These are phyloP conservation scores for Pteropus alecto DNA, from an alignment of 2,113 vertebrate species.

Conservation along the genomic window DNA sequence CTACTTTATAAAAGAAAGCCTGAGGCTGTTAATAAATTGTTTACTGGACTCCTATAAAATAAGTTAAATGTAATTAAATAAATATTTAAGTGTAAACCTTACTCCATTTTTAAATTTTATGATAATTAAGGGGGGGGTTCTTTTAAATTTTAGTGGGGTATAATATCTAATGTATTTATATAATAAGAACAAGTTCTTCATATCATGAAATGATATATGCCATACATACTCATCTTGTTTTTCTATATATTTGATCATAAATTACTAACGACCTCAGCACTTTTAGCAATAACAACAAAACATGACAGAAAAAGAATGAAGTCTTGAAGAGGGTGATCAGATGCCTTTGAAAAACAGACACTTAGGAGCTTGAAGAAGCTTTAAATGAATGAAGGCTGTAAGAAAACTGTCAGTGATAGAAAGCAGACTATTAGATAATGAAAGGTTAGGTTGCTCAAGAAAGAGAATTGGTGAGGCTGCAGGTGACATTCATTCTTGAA, in stretches of 20 bases:
- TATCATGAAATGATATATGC: neutral
- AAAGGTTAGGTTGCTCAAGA: neutral
- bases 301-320: neutral
- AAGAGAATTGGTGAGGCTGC: neutral
- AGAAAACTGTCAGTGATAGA: conserved; percentile 63
- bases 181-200: neutral
- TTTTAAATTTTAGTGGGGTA: neutral
- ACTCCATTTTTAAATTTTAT: neutral
- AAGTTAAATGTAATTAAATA: neutral
- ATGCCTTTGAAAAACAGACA: conserved; percentile 25
- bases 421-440: conserved; percentile 48
- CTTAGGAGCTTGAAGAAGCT: neutral
- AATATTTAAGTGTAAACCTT: neutral
- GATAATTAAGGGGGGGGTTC: neutral
- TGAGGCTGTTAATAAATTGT: neutral
- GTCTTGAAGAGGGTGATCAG: neutral
- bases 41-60: neutral
- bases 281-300: neutral
- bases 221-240: neutral
- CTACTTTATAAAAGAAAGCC: neutral
- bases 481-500: conserved; percentile 8
- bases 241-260: neutral
- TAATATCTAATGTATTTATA: neutral
- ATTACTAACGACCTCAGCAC: neutral
- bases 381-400: conserved; percentile 45